Base-by-base conservation (phyloP, 2,113 vertebrate genomes). In the Cercocebus atys region DNA sequence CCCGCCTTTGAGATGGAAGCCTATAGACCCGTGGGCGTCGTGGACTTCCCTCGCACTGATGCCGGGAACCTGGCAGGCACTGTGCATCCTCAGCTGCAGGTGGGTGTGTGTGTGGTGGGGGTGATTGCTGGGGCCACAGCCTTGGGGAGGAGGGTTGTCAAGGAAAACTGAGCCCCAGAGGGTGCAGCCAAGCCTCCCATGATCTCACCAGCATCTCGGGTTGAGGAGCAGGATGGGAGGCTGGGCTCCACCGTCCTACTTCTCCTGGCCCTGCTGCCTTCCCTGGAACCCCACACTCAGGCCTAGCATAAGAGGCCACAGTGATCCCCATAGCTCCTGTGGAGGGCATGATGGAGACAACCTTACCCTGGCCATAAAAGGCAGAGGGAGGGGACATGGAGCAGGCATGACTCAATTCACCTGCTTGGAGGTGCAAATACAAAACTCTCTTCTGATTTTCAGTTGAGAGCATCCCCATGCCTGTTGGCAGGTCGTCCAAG, bases 1-100 rank as follows among this genome's bases (percentile, higher is more conserved):
- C 95, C 96, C 0, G 93, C 97, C 12, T 99, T 99, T 30, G 98
- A 99, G 78, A 94, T 98, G 86, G 99, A 99, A 40, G 88, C 59
- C 14, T 99, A 98, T 83, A 95, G 32, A 11, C 0, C 1, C 0
- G 32, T 88, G 11, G 94, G 79, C 43, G 81, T 2, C 1, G n/a
- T 99, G 3, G 99, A 99, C 97, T 99, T 99, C 87, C 99, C 97
- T 0, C 86, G 64, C 64, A 52, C 88, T 0, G 40, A 82, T 0
- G 72, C 87, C 0, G 88, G 96, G 3, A 23, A 93, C 27, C 25
- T 96, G 76, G 90, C 88, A 0, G 97, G 96, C 59, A 47, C 57
- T 0, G 94, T 96, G 59, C 97, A 97, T 18, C 96, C 96, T 18
- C 88, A 20, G 64, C 85, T 98, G 64, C 97, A 97, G 95, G 95